These are phyloP conservation scores for Triplophysa dalaica DNA, from an alignment of 2,113 vertebrate genomes.

Conservation along the genomic window DNA sequence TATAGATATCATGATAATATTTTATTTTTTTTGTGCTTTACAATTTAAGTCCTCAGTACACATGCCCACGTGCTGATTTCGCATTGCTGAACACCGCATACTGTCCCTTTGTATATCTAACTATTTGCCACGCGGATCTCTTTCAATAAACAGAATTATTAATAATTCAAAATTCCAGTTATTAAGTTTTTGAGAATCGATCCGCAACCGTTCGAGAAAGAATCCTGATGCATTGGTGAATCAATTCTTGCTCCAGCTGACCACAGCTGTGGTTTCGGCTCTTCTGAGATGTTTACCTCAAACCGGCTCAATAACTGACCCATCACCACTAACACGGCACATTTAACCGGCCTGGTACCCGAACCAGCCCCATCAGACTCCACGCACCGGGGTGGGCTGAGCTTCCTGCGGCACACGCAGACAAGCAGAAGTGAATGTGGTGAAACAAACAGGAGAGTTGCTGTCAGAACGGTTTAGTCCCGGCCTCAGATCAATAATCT, in stretches of 20 bases:
- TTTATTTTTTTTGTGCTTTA: too few relatives aligned
- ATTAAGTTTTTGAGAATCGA: not conserved
- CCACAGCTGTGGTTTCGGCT: not conserved
- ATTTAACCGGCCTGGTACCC: not conserved
- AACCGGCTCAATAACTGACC: not conserved
- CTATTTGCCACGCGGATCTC: not conserved
- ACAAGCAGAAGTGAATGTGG: slow-evolving; percentile 30
- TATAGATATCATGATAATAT: too few relatives aligned
- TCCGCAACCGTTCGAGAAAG: not conserved
- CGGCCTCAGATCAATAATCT: slow-evolving; percentile 52
- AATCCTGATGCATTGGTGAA: not conserved
- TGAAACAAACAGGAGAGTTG: slow-evolving; percentile 43
- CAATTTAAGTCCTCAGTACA: too few relatives aligned
- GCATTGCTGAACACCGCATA: not conserved
- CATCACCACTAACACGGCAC: not conserved
- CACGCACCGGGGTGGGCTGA: not conserved
- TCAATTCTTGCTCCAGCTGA: not conserved
- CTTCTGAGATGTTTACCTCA: not conserved
- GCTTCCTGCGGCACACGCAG: not conserved
- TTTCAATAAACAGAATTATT: not conserved
- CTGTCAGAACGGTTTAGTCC: slow-evolving; percentile 47
- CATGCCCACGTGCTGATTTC: too few relatives aligned
- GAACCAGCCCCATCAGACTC: not conserved
- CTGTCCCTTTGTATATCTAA: not conserved
- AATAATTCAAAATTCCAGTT: not conserved